These are phyloP conservation scores for Lordiphosa fenestrarum DNA, from an alignment of 2,888 invertebrate genomes.

Conservation along the genomic window DNA sequence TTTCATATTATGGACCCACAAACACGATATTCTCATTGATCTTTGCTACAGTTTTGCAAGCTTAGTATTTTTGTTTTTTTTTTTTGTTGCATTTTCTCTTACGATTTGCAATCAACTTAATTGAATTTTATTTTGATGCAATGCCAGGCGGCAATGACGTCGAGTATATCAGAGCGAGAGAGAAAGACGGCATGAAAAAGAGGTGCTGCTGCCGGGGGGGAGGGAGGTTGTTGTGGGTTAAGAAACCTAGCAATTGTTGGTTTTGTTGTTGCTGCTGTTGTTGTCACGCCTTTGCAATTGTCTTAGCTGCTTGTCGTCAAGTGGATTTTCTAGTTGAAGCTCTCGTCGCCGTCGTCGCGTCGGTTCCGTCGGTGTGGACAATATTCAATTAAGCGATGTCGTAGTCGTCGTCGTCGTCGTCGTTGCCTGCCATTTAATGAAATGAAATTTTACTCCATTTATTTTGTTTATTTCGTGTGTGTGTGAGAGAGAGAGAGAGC, in stretches of 20 bases:
- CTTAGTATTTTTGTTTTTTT: constrained; percentile 5
- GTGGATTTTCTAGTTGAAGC: constrained; percentile 42
- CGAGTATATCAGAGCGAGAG: constrained; percentile 5
- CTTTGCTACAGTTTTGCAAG: too few relatives aligned
- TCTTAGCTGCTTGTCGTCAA: constrained; percentile 54
- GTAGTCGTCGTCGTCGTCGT: constrained; percentile 21
- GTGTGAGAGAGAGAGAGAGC: constrained; percentile 22
- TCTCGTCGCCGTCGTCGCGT: constrained; percentile 23
- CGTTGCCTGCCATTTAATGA: constrained; percentile 48
- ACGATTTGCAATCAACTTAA: constrained; percentile 71
- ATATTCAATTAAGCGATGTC: constrained; percentile 60
- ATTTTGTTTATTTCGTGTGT: constrained; percentile 59
- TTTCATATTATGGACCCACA: not conserved
- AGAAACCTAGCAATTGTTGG: constrained; percentile 25
- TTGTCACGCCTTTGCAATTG: constrained; percentile 42
- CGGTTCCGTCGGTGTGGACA: constrained; percentile 27
- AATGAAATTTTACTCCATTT: constrained; percentile 68
- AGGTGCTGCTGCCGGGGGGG: not conserved
- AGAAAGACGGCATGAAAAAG: constrained; percentile 2
- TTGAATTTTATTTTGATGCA: constrained; percentile 68
- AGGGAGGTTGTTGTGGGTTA: constrained; percentile 9
- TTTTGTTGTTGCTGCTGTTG: constrained; percentile 7
- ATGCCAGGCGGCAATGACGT: constrained; percentile 28
- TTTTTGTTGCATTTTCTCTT: constrained; percentile 16
- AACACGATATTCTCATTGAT: too few relatives aligned